Base-by-base conservation (phyloP, 2,888 invertebrate species). In the Papilio gigon region DNA sequence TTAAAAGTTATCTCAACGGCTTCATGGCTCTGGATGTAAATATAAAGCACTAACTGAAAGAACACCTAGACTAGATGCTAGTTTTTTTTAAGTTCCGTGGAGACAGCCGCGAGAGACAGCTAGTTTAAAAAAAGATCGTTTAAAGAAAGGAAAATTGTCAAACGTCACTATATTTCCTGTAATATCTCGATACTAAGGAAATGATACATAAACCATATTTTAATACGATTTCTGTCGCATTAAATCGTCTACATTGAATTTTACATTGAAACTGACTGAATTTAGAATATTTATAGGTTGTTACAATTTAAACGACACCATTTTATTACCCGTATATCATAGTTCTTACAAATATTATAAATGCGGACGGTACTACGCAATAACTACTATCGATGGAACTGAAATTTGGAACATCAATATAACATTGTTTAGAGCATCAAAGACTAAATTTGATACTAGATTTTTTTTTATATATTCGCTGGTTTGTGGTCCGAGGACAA, bases 141-240 rank as follows among this genome's bases (percentile, higher is more conserved):
- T n/a, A n/a, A n/a, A n/a, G n/a, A n/a, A n/a, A n/a, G 14, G 20
- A 27, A 27, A n/a, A 27, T 2, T 14, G 27, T 50, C 27, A 50
- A 50, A 27, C 50, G 50, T 27, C 50, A 44, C 17, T n/a, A 40
- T 40, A 50, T 27, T 50, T 27, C 50, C 50, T 50, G 50, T 50
- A n/a, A 40, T 40, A 14, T 5, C 14, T 27, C 8, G 50, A 50
- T 27, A 25, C 5, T 14, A n/a, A 50, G 50, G 50, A 50, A 50
- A 50, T n/a, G 25, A 27, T 27, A 50, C 50, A 50, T 50, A 50
- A 50, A 50, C 27, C 14, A 50, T n/a, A n/a, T 25, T 50, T 50
- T 50, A 25, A 50, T 50, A 27, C 27, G 25, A 27, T 50, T 25
- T 27, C 25, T 14, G 50, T 27, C 27, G 25, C n/a, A 27, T 25